Evolutionary conservation across 1,140 invertebrate species (phyloP).

Genomic region (Trissolcus basalis): DNA sequence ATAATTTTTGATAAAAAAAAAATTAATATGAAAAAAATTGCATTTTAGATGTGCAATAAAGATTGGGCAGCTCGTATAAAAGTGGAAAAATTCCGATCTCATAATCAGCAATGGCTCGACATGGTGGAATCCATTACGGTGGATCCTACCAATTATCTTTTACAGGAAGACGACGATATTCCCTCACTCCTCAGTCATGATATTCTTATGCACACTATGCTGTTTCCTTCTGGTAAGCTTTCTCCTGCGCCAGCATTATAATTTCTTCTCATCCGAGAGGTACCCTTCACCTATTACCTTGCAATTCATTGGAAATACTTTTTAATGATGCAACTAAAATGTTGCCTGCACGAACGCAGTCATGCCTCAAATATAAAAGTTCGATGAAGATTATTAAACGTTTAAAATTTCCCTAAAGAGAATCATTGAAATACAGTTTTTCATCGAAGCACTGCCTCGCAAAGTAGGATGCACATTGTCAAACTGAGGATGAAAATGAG

Average conservation of each 20-base stretch:
- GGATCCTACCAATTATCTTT: conserved; percentile 76
- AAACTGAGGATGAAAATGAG: conserved; percentile 10
- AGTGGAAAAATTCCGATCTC: conserved; percentile 95
- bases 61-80: conserved; percentile 95
- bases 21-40: conserved; percentile 4
- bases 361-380: too few species aligned
- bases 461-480: conserved; percentile 11
- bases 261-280: too few species aligned
- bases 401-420: background rate
- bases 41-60: conserved; percentile 84
- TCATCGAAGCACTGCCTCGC: conserved; percentile 8
- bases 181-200: conserved; percentile 84
- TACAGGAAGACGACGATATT: conserved; percentile 80
- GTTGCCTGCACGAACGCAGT: too few species aligned
- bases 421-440: conserved; percentile 14
- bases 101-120: conserved; percentile 98
- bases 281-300: too few species aligned
- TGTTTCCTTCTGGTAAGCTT: conserved; percentile 78
- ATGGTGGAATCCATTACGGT: conserved; percentile 87
- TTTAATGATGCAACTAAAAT: too few species aligned
- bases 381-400: too few species aligned
- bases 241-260: too few species aligned
- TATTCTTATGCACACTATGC: conserved; percentile 82
- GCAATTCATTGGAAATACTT: too few species aligned
- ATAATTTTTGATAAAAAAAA: conserved; percentile 5